Percentiles rank a stretch among this genome's conserved stretches.
Conservation (phyloP, 2,888 invertebrate species). For the Aethes cnicana region DNA sequence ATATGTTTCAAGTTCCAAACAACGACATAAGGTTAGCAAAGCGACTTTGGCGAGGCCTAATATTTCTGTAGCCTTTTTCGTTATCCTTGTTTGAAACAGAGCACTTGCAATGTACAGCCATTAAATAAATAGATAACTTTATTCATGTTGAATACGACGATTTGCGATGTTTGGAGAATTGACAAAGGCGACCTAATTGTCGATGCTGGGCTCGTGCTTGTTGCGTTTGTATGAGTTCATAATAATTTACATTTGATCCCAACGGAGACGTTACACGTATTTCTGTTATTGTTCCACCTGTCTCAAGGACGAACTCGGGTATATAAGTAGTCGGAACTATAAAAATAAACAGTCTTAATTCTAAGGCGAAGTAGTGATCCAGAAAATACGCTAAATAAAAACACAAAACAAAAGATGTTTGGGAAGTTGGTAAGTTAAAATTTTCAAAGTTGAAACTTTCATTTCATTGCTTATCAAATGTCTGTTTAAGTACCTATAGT, state of each 20-base stretch:
- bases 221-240: conserved; percentile 64
- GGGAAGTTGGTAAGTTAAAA: conserved; percentile 68
- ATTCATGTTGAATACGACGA: conserved; percentile 43
- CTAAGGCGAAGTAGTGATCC: conserved; percentile 45
- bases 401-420: conserved; percentile 53
- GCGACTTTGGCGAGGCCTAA: conserved; percentile 12
- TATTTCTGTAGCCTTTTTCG: conserved; percentile 1
- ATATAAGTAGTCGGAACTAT: conserved; percentile 65
- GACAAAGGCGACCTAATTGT: conserved; percentile 72
- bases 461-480: neutral
- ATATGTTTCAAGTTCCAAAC: conserved; percentile 8
- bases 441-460: neutral
- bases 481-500: too few species aligned
- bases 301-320: conserved; percentile 65
- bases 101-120: conserved; percentile 7
- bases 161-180: conserved; percentile 46
- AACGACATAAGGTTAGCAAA: conserved; percentile 11
- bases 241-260: conserved; percentile 76
- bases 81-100: conserved; percentile 14
- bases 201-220: conserved; percentile 63
- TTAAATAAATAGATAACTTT: conserved; percentile 36
- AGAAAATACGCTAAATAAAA: conserved; percentile 33
- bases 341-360: conserved; percentile 56
- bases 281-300: conserved; percentile 66
- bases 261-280: conserved; percentile 62